phyloP scores from a whole-genome alignment of 2,113 vertebrate species.

The Thinocorus orbignyianus region DNA sequence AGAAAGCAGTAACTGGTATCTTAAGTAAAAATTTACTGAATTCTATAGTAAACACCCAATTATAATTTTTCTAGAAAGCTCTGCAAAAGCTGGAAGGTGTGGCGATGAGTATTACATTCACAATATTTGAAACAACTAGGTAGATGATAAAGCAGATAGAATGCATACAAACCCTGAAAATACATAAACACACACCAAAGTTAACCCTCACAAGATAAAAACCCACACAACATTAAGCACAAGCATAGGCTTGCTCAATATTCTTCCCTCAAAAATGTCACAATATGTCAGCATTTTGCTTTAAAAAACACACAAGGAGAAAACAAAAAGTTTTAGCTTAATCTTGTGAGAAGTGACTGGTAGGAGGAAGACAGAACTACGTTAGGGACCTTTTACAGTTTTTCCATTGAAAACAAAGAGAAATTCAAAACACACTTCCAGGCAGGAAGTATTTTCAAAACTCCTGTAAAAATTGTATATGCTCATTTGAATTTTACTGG shows the following conservation, averaged over 20 bases:
- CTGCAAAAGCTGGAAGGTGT: neutral
- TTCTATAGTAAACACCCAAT: neutral
- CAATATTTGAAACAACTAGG: neutral
- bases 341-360: neutral
- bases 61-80: neutral
- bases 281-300: neutral
- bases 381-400: neutral
- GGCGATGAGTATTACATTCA: neutral
- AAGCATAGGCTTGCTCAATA: neutral
- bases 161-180: neutral
- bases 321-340: neutral
- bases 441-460: neutral
- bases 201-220: neutral
- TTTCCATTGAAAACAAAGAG: neutral
- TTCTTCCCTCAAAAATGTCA: neutral
- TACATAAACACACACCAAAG: rapidly evolving
- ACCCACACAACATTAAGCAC: neutral
- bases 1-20: neutral
- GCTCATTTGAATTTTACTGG: neutral
- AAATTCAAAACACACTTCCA: neutral
- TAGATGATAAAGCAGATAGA: neutral
- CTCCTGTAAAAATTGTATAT: neutral
- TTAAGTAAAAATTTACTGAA: neutral
- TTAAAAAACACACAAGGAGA: rapidly evolving
- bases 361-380: neutral